Conservation (phyloP, 2,888 invertebrate genomes). For the Agriotes lineatus region DNA sequence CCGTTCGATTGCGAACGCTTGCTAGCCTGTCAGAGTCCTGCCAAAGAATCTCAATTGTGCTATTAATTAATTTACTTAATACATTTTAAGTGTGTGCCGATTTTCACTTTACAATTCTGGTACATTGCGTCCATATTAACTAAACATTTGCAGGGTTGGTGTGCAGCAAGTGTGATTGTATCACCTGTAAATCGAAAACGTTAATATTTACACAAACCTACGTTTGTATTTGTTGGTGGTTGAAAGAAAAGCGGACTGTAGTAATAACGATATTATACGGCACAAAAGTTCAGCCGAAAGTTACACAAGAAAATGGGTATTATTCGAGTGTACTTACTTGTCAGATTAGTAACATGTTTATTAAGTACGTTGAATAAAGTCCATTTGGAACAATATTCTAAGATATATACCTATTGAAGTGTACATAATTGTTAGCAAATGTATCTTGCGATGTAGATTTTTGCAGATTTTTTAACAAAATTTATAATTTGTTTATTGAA, state of each 20-base stretch:
- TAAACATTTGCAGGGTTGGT: too few relatives aligned
- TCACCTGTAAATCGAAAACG: too few relatives aligned
- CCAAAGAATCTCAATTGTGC: too few relatives aligned
- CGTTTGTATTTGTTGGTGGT: conserved; percentile 24
- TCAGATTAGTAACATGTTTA: conserved; percentile 5
- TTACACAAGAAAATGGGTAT: conserved; percentile 11
- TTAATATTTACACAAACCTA: conserved; percentile 22
- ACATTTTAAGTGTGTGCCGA: too few relatives aligned
- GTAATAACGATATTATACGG: conserved; percentile 25
- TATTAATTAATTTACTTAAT: too few relatives aligned
- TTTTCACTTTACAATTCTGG: too few relatives aligned
- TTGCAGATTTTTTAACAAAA: conserved; percentile 55
- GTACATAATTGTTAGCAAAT: conserved; percentile 53
- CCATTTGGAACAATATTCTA: conserved; percentile 23
- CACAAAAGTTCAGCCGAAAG: conserved; percentile 23
- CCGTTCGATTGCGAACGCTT: too few relatives aligned
- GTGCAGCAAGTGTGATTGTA: too few relatives aligned
- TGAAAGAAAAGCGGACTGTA: conserved; percentile 16
- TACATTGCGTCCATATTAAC: too few relatives aligned
- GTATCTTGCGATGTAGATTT: conserved; percentile 54
- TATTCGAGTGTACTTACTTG: conserved; percentile 11
- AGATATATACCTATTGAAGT: conserved; percentile 50
- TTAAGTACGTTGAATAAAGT: conserved; percentile 19
- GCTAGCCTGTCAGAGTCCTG: too few relatives aligned
- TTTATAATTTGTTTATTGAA: conserved; percentile 55